Percentiles rank a stretch among this genome's conserved stretches.
phyloP scores from a whole-genome alignment of 2,888 invertebrate species.

The Amorpha juglandis region DNA sequence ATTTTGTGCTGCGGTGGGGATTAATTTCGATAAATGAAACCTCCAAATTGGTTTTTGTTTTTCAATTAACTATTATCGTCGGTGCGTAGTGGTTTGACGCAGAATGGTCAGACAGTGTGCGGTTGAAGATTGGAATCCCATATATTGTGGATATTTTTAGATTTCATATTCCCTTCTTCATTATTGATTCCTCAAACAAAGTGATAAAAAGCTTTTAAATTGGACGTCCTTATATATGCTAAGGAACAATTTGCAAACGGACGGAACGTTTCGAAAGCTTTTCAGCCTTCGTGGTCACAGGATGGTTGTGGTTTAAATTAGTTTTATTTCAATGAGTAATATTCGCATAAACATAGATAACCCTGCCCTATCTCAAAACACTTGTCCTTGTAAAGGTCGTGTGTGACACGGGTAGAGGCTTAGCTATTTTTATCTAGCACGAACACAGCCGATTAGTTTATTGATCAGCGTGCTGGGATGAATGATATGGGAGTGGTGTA shows the following conservation, averaged over 20 bases:
- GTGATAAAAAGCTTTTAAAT: no score
- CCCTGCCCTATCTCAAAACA: not conserved
- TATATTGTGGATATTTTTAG: no score
- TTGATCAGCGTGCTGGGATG: slow-evolving; percentile 2
- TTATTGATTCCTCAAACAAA: no score
- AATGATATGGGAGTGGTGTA: not conserved
- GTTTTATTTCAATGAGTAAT: no score
- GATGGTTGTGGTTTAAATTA: no score
- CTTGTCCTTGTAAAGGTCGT: not conserved
- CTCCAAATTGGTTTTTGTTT: slow-evolving; percentile 14
- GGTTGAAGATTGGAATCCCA: no score
- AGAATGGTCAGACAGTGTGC: not conserved
- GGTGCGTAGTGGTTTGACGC: not conserved
- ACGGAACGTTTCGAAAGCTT: no score
- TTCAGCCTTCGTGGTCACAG: no score
- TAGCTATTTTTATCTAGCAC: slow-evolving; percentile 10
- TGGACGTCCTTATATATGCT: no score
- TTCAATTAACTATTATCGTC: slow-evolving; percentile 5
- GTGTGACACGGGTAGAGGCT: not conserved
- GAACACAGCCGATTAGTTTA: slow-evolving; percentile 18
- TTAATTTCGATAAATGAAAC: slow-evolving; percentile 3
- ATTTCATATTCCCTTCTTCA: no score
- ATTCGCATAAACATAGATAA: no score
- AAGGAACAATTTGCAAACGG: no score
- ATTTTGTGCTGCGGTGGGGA: slow-evolving; percentile 7